phyloP scores from a whole-genome alignment of 1,140 invertebrate species.

The Pissodes strobi region DNA sequence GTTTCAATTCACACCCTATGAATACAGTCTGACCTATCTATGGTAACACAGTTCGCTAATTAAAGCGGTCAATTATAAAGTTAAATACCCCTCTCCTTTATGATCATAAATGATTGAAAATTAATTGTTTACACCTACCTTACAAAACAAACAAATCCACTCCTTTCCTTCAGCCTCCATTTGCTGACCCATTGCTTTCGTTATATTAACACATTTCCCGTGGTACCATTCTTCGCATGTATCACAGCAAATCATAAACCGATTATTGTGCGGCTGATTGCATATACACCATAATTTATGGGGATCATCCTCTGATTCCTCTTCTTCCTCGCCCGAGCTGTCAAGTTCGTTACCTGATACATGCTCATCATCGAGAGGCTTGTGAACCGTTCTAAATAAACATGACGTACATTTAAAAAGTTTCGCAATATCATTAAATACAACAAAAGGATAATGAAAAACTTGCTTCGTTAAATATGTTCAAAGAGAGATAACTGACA shows the following conservation, averaged over 20 bases:
- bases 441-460: not conserved
- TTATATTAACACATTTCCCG: conserved; percentile 93
- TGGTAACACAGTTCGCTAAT: too few relatives aligned
- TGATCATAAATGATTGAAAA: too few relatives aligned
- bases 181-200: conserved; percentile 84
- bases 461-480: not conserved
- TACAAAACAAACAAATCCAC: conserved; percentile 90
- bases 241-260: conserved; percentile 98
- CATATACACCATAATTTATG: conserved; percentile 95
- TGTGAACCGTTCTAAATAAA: conserved; percentile 40
- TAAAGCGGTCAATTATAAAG: too few relatives aligned
- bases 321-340: conserved; percentile 47
- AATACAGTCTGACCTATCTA: too few relatives aligned
- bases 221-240: conserved; percentile 96
- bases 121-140: conserved; percentile 65
- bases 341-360: conserved; percentile 54
- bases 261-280: conserved; percentile 90
- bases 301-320: conserved; percentile 85
- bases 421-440: too few relatives aligned
- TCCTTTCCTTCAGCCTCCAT: conserved; percentile 89
- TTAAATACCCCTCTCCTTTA: too few relatives aligned
- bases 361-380: conserved; percentile 52
- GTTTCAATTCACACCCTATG: too few relatives aligned
- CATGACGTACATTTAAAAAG: too few relatives aligned
- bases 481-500: too few relatives aligned